Base-by-base conservation (phyloP, 1,140 invertebrate species). In the Cryptotermes secundus region DNA sequence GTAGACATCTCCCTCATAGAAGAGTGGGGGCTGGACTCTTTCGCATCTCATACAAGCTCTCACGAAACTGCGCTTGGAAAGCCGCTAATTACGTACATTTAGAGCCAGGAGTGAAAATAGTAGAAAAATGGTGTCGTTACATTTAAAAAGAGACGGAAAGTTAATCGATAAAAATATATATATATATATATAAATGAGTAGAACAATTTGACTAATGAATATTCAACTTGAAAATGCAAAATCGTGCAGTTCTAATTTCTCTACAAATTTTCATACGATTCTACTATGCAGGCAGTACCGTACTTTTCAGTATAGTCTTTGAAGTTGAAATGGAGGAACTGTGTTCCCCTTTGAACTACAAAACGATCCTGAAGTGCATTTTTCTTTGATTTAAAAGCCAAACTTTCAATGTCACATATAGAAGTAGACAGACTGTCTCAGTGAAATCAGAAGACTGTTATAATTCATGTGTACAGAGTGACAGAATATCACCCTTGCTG, bases 51-150 rank as follows among this genome's bases (percentile, higher is more conserved):
- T 49, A 49, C 0, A 49, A 49, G 45, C 45, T 49, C 19, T 49
- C 45, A 22, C 45, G 16, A 49, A 49, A 19, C 16, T 49, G 22
- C 16, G 45, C 22, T 49, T 26, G 59, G 26, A 72, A n/a, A 72
- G 26, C 59, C 59, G 59, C 59, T 72, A 72, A 72, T 72, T 72
- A 72, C n/a, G 7, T 14, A 31, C n/a, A 72, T 72, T 72, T 72
- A 26, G 4, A 72, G 59, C 59, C 59, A 72, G 59, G 53, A 72
- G 59, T 31, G 59, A 72, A 72, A 72, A 31, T 26, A 72, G 59
- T 72, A 72, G 26, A 72, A 72, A 72, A 72, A 72, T 59, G 3
- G 59, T 72, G 59, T 72, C 59, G 31, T 72, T 72, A 72, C 59
- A 72, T 7, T 72, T 72, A 72, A 31, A 72, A 72, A 26, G 59